Conservation (phyloP, 2,797 vertebrate genomes). For the Malacoctenus gilli region DNA sequence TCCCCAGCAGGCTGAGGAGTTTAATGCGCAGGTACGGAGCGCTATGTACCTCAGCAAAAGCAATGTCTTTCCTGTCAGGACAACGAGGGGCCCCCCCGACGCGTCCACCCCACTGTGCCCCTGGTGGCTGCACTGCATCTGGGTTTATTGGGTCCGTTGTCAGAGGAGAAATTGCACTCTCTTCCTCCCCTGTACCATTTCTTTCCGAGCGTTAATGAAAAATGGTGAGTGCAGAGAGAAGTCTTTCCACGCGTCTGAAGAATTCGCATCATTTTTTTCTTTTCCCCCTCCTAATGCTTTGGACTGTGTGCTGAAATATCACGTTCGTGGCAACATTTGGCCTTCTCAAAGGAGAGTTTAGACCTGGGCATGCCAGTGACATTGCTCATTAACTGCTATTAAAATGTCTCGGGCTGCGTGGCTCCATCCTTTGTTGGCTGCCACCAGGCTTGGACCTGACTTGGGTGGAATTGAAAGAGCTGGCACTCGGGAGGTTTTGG, state of each 20-base stretch:
- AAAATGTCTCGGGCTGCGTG: conserved; percentile 1
- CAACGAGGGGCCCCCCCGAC: conserved; percentile 19
- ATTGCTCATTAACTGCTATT: background rate
- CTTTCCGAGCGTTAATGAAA: conserved; percentile 27
- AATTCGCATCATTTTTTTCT: conserved; percentile 4
- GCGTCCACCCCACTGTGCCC: conserved; percentile 14
- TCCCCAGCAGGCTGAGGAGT: conserved; percentile 2
- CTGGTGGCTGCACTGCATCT: conserved; percentile 22
- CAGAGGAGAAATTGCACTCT: conserved; percentile 34
- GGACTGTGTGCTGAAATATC: background rate
- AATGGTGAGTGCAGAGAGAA: conserved; percentile 16
- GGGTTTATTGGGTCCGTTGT: conserved; percentile 46
- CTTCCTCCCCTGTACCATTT: conserved; percentile 3
- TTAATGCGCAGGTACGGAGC: conserved; percentile 23
- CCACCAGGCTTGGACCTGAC: background rate
- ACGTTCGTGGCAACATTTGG: background rate
- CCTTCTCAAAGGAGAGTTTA: background rate
- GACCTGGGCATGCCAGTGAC: background rate
- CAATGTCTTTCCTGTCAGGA: conserved; percentile 41
- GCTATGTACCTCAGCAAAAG: conserved; percentile 17
- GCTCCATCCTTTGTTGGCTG: background rate
- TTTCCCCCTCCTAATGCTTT: conserved; percentile 4
- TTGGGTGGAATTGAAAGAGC: background rate
- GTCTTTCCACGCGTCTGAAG: background rate
- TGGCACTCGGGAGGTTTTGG: conserved; percentile 4